A percentile compares a stretch with the other conserved stretches of the same genome.
phyloP scores from a whole-genome alignment of 2,113 vertebrate species.

The Phylloscopus whistleri region DNA sequence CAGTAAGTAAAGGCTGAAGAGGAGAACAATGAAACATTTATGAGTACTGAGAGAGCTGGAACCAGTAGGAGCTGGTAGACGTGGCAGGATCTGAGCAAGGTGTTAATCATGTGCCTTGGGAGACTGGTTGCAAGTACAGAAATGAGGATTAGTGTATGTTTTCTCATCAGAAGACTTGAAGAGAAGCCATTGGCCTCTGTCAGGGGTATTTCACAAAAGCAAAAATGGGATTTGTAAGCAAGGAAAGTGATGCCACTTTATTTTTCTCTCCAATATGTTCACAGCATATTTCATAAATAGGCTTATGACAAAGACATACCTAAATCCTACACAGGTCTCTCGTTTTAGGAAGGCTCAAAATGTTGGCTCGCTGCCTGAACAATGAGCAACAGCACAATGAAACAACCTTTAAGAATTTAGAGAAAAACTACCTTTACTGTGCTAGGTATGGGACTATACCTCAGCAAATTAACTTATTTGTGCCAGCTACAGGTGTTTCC shows the following conservation, averaged over 20 bases:
- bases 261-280: background rate
- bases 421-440: background rate
- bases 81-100: constrained; percentile 37
- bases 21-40: constrained; percentile 31
- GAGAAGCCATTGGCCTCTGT: background rate
- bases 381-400: background rate
- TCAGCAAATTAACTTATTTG: background rate
- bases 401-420: background rate
- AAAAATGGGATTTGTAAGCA: background rate
- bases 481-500: background rate
- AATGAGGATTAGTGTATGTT: background rate
- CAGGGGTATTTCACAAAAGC: background rate
- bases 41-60: background rate
- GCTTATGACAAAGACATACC: background rate
- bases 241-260: background rate
- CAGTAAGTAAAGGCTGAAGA: background rate
- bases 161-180: background rate
- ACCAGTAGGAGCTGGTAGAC: background rate
- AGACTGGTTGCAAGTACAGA: background rate
- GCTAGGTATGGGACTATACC: background rate
- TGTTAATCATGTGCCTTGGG: constrained; percentile 5
- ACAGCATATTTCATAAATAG: background rate
- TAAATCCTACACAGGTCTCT: background rate
- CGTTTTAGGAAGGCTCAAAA: background rate
- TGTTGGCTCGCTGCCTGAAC: background rate